Base-by-base conservation (phyloP, 2,113 vertebrate genomes). In the Fregetta grallaria region DNA sequence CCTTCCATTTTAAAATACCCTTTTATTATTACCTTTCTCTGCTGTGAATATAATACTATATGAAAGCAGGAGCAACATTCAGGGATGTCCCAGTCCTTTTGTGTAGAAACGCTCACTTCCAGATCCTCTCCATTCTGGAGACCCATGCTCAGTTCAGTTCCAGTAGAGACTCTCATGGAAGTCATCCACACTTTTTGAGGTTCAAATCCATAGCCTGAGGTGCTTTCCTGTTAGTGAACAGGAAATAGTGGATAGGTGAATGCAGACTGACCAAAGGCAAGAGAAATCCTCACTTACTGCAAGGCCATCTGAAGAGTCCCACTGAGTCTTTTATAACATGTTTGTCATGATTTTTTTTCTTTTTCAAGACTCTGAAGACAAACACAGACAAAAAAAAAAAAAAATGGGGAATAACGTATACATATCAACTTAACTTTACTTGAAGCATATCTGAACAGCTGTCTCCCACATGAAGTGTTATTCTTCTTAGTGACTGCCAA, bases 371-470 rank as follows among this genome's bases (percentile, higher is more conserved):
- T 67, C 32, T 92, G 56, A 86, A 84, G 59, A 86, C 44, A 92
- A 88, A 70, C 18, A 66, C 4, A 45, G 3, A 2, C 13, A 5
- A 27, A 18, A 36, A 27, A 20, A 26, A 52, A 47, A 49, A 38
- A 38, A 27, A 11, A 14, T 45, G 21, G 16, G 7, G 23, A 90
- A 88, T 92, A 94, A 95, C 38, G 49, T 82, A 55, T 72, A 95
- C 42, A 23, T 66, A 94, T 79, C 91, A 95, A 91, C 32, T 90
- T 93, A 79, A 81, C 73, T 95, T 96, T n/a, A 87, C 83, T 95
- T 87, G 66, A 91, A 94, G 61, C 84, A 87, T 89, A 94, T 95
- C 97, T 91, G 93, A 97, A 95, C 94, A 95, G 92, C 96, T 97
- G 97, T 91, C 84, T 95, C 58, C 66, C 77, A 95, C 80, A 94